These are phyloP conservation scores for Hepsetus odoe DNA, from an alignment of 2,113 vertebrate species.

Conservation along the genomic window DNA sequence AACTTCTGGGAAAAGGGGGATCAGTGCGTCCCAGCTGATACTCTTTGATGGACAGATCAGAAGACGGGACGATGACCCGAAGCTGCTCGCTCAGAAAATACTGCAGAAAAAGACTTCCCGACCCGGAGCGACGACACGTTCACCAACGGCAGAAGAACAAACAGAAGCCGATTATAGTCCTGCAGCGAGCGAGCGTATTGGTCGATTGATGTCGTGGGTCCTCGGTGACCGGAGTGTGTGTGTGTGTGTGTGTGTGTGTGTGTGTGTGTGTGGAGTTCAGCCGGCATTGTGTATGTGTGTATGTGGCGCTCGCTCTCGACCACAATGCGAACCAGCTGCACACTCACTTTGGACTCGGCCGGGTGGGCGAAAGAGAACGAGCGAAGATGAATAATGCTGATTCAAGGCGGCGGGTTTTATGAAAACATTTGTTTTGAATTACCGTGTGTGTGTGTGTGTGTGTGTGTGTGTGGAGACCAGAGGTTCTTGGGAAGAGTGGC, in stretches of 20 bases:
- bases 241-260: not conserved
- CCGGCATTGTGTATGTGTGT: not conserved
- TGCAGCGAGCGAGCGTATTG: not conserved
- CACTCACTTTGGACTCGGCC: constrained; percentile 34
- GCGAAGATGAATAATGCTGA: constrained; percentile 65
- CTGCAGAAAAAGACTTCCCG: constrained; percentile 14
- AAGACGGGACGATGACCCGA: no score
- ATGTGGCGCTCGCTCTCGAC: constrained; percentile 49
- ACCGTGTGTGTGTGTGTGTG: constrained; percentile 27
- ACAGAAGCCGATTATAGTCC: constrained; percentile 38
- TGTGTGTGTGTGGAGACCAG: constrained; percentile 18
- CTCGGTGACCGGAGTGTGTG: constrained; percentile 1
- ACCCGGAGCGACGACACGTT: constrained; percentile 10
- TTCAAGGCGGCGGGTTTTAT: constrained; percentile 64
- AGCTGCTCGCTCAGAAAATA: not conserved
- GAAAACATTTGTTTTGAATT: constrained; percentile 74
- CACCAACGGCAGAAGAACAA: constrained; percentile 32
- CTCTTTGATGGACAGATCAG: no score
- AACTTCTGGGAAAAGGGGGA: no score
- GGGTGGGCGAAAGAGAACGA: constrained; percentile 15
- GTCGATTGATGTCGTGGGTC: constrained; percentile 32
- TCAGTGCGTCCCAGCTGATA: no score
- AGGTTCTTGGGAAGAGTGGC: constrained; percentile 1
- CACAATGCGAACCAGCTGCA: constrained; percentile 70
- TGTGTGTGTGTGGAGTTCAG: constrained; percentile 46